Conservation (phyloP, 2,113 vertebrate genomes). For the Grantiella picta region DNA sequence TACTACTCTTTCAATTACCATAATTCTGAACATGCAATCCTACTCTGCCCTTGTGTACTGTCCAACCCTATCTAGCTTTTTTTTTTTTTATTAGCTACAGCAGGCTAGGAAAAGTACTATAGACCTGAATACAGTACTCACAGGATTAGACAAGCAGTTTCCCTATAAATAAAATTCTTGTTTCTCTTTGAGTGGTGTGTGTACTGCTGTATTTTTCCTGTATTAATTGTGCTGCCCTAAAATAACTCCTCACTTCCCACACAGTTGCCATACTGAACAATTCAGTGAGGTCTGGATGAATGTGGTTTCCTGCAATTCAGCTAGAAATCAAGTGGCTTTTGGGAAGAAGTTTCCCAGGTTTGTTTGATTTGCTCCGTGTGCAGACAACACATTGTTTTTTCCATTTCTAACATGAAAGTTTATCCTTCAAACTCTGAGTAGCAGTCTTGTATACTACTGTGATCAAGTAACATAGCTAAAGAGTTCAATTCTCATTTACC, state of each 20-base stretch:
- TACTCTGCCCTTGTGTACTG: background rate
- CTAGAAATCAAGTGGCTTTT: background rate
- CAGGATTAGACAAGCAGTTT: background rate
- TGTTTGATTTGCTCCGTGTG: background rate
- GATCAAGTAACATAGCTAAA: background rate
- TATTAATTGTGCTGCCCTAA: background rate
- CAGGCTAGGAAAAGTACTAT: background rate
- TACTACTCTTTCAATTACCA: background rate
- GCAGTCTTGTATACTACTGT: background rate
- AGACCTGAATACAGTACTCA: background rate
- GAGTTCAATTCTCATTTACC: background rate
- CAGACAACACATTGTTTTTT: background rate
- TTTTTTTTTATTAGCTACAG: background rate
- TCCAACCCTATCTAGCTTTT: background rate
- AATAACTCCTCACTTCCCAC: conserved; percentile 34
- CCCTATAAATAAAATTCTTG: background rate
- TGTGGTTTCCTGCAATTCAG: conserved; percentile 30
- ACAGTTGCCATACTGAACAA: background rate
- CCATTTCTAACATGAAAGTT: background rate
- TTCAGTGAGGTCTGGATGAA: background rate
- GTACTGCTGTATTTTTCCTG: background rate
- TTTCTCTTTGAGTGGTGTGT: background rate
- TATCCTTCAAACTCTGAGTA: background rate
- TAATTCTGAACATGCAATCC: background rate
- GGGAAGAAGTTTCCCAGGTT: background rate